Base-by-base conservation (phyloP, 2,113 vertebrate species). In the Tachysurus vachellii region DNA sequence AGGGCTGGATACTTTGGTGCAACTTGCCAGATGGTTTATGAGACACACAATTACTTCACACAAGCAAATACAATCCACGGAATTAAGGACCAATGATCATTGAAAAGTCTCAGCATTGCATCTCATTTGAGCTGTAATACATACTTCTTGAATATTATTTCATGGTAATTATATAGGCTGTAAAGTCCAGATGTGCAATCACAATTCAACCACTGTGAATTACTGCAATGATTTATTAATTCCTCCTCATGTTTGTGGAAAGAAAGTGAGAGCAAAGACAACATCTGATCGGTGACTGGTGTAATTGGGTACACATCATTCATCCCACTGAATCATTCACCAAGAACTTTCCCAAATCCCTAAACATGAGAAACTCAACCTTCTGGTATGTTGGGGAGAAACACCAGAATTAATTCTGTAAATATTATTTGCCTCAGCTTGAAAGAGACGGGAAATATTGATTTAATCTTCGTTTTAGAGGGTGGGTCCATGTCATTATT, bases 321-420 rank as follows among this genome's bases (percentile, higher is more conserved):
- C 4, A 77, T 85, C 70, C 47, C 44, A 76, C 26, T 76, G 19
- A 66, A 56, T 87, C 77, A 85, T 82, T 85, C 61, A 87, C 59
- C 77, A 83, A 80, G 85, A 89, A 89, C 75, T 47, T 70, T 85
- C 79, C 68, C 83, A 85, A 85, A 85, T 73, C 47, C 64, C 53
- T 19, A 59, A 64, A 47, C 86, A 87, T 54, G 70, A 85, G 68
- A 73, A 85, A 61, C 21, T 36, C n/a, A 61, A 88, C 23, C 76
- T 64, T 44, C 83, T 75, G 77, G 87, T 73, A 81, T 73, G 77
- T 47, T 54, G 42, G 31, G 59, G 42, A 88, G 64, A 61, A 75
- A 26, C 6, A 70, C 23, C 79, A 73, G 83, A 56, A 28, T 56
- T 53, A 85, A 80, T 16, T 7, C 4, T 19, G 31, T 42, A 42